These are phyloP conservation scores for Alviniconcha strummeri DNA, from an alignment of 2,888 invertebrate species.

Conservation along the genomic window DNA sequence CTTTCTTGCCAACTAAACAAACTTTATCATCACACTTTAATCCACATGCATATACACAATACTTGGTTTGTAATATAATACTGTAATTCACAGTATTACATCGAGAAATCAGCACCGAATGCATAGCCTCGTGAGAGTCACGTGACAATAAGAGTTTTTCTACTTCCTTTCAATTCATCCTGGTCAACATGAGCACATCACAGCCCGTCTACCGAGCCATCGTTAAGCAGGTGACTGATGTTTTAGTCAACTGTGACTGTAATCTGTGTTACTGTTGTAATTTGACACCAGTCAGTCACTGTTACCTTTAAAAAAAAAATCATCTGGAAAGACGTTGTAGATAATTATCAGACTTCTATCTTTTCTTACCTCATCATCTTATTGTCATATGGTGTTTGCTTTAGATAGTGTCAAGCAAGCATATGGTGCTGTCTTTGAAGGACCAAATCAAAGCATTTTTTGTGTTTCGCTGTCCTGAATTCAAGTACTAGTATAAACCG, in stretches of 20 bases:
- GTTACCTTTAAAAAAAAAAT: too few relatives aligned
- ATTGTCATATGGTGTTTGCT: background rate
- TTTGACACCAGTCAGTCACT: background rate
- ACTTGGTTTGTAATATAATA: background rate
- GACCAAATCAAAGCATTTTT: too few relatives aligned
- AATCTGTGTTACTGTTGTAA: background rate
- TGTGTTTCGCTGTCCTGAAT: too few relatives aligned
- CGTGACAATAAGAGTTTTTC: constrained; percentile 54
- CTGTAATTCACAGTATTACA: background rate
- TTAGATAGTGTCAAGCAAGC: background rate
- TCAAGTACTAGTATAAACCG: too few relatives aligned
- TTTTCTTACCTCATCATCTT: background rate
- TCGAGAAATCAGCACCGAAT: background rate
- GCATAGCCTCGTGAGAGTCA: constrained; percentile 38
- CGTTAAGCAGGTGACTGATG: constrained; percentile 67
- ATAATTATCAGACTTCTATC: background rate
- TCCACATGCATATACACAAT: too few relatives aligned
- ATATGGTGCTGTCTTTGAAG: background rate
- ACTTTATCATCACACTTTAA: too few relatives aligned
- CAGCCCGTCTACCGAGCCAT: constrained; percentile 62
- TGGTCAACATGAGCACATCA: constrained; percentile 56
- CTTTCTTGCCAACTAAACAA: too few relatives aligned
- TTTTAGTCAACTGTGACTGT: background rate
- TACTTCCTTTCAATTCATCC: constrained; percentile 58
- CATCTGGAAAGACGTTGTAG: background rate